Percentiles rank a stretch among this genome's conserved stretches.
Evolutionary conservation across 37 sponge, comb jelly and placozoan genomes (phyloP).

Genomic region (Theonella swinhoei): DNA sequence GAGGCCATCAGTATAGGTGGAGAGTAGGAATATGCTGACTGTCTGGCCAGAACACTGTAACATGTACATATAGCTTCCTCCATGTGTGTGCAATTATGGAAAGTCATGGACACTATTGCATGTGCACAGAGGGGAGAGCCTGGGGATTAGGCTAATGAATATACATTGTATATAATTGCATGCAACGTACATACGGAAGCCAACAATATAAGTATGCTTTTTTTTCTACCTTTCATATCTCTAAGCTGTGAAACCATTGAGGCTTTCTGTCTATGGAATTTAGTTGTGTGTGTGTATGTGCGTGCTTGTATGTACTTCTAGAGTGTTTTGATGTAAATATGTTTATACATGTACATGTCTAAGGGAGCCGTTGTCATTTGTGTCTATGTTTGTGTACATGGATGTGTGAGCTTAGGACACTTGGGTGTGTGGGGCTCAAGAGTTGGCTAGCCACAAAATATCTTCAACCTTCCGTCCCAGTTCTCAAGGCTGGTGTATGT

Average conservation of each 20-base stretch:
- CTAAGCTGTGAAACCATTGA: too few relatives aligned
- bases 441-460: too few relatives aligned
- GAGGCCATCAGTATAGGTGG: conserved; percentile 92
- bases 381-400: too few relatives aligned
- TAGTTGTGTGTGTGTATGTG: background rate
- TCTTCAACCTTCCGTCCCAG: too few relatives aligned
- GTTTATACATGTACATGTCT: too few relatives aligned
- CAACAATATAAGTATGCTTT: background rate
- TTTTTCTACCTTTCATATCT: too few relatives aligned
- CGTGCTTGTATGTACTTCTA: too few relatives aligned
- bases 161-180: background rate
- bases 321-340: too few relatives aligned
- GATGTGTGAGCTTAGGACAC: too few relatives aligned
- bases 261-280: background rate
- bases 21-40: conserved; percentile 80
- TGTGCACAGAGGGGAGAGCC: background rate
- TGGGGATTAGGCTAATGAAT: background rate
- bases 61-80: background rate
- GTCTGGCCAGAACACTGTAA: conserved; percentile 15
- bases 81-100: background rate
- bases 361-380: too few relatives aligned
- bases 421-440: too few relatives aligned
- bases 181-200: background rate
- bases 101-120: background rate
- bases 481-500: too few relatives aligned